Evolutionary conservation across 2,888 invertebrate genomes (phyloP), one percentile per base, ranked within the genome.

Genomic region (Callinectes sapidus): DNA sequence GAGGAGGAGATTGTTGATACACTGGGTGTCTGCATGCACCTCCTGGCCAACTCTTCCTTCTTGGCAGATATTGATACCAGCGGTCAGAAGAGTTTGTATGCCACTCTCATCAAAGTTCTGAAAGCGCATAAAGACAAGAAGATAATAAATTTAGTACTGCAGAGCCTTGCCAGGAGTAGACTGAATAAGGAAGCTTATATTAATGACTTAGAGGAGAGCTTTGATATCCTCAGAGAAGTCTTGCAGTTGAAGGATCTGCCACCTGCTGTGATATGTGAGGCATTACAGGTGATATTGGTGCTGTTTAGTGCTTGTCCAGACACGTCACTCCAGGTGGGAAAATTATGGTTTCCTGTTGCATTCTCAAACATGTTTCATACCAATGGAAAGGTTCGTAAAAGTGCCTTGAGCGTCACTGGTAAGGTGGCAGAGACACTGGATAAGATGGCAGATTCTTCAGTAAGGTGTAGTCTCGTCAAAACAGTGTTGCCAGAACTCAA

Each of bases 101-200:
- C 88, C 32, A 28, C 42, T 39, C 66, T 94, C 14, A 90, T 94
- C 23, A 90, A 89, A 85, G 28, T 87, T 13, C 39, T 94, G n/a
- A 92, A 92, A 42, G 91, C 92, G 89, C 71, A 85, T 1, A 93
- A 92, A 66, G 92, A 91, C 5, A 94, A 87, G 71, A 90, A 90
- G 42, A 32, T 94, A 28, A 55, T 92, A 28, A 88, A 71, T 2
- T 39, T 92, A 88, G 88, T 90, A 2, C 92, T 94, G n/a, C 93
- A 92, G 93, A 91, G 93, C 77, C 86, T 94, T 77, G 90, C 93
- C 28, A 93, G 89, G 35, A 93, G 93, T 32, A 94, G 89, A 61
- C 90, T 93, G 39, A 88, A 66, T 13, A 39, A 86, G 71, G 90
- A 91, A 18, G 55, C 87, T 1, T 94, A 93, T 85, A 5, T 81